phyloP scores from a whole-genome alignment of 2,888 invertebrate species.

The Invenusta paracnida region DNA sequence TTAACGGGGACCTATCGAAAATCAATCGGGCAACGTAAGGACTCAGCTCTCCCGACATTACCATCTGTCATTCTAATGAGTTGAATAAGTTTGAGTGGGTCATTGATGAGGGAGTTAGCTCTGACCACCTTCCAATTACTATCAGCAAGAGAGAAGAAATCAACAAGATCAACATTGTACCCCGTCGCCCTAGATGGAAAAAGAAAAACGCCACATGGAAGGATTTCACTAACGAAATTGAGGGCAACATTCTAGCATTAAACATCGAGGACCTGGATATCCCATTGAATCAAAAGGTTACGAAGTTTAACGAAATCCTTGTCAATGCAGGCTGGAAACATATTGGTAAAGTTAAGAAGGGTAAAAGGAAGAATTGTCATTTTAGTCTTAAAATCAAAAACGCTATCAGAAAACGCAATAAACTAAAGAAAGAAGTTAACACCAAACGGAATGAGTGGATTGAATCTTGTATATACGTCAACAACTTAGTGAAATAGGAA shows the following conservation, averaged over 20 bases:
- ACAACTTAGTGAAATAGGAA: neutral
- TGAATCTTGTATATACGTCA: neutral
- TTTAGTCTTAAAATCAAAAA: neutral
- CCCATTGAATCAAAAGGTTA: neutral
- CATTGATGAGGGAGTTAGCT: neutral
- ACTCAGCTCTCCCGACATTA: neutral
- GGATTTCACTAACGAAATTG: neutral
- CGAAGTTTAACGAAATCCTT: neutral
- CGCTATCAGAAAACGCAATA: neutral
- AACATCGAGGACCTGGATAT: neutral
- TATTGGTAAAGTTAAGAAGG: neutral
- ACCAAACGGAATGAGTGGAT: neutral
- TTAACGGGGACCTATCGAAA: neutral
- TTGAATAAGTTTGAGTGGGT: neutral
- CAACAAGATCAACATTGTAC: neutral
- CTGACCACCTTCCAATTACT: neutral
- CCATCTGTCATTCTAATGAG: neutral
- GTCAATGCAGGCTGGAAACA: neutral
- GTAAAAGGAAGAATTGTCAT: neutral
- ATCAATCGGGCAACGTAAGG: neutral
- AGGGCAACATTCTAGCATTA: neutral
- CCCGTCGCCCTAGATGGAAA: neutral
- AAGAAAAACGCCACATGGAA: neutral
- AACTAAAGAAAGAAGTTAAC: neutral
- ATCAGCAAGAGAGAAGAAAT: neutral